Evolutionary conservation across 1,140 invertebrate species (phyloP).

Genomic region (Aphelenchoides avenae): DNA sequence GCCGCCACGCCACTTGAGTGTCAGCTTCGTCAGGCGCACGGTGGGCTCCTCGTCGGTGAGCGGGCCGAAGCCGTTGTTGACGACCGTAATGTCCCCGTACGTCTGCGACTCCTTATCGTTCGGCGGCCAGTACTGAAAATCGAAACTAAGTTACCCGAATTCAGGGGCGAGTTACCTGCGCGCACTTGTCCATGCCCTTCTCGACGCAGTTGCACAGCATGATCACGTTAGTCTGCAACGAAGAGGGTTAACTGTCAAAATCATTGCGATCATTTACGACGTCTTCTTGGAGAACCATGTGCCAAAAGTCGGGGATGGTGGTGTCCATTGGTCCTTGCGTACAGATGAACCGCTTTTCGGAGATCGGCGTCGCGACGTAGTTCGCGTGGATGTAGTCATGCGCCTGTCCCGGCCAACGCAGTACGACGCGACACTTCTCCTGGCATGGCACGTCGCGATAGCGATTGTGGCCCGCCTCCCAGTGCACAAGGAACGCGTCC

Average conservation of each 20-base stretch:
- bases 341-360: slow-evolving; percentile 43
- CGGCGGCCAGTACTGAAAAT: slow-evolving; percentile 43
- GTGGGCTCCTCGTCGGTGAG: slow-evolving; percentile 14
- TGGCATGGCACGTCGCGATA: slow-evolving; percentile 44
- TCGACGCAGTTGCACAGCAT: slow-evolving; percentile 47
- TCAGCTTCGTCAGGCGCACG: slow-evolving; percentile 4
- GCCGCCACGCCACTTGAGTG: slow-evolving; percentile 11
- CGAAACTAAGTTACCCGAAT: too few relatives aligned
- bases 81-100: slow-evolving; percentile 21
- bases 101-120: slow-evolving; percentile 21
- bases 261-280: too few relatives aligned
- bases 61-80: slow-evolving; percentile 9
- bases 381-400: slow-evolving; percentile 38
- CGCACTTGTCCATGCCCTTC: slow-evolving; percentile 37
- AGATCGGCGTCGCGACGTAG: slow-evolving; percentile 31
- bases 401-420: slow-evolving; percentile 31
- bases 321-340: slow-evolving; percentile 40
- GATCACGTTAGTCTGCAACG: slow-evolving; percentile 30
- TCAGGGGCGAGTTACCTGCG: too few relatives aligned
- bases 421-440: slow-evolving; percentile 29
- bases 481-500: slow-evolving; percentile 16
- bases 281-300: slow-evolving; percentile 42
- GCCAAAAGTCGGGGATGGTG: slow-evolving; percentile 42
- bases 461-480: slow-evolving; percentile 34
- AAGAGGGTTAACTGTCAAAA: too few relatives aligned